These are phyloP conservation scores for Mystacornis crossleyi DNA, from an alignment of 2,113 vertebrate genomes.

Conservation along the genomic window DNA sequence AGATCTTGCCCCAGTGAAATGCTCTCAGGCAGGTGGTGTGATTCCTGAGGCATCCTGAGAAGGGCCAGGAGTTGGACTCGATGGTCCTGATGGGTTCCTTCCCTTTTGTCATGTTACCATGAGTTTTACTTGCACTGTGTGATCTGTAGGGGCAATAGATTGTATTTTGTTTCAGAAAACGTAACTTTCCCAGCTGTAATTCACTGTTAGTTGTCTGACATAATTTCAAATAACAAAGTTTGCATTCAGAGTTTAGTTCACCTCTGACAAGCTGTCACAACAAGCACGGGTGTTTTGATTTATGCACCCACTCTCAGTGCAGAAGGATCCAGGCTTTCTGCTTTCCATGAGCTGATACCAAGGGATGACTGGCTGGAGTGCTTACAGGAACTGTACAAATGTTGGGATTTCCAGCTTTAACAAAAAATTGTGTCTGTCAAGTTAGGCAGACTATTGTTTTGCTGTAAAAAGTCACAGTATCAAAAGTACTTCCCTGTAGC, in stretches of 20 bases:
- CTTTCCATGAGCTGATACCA: not conserved
- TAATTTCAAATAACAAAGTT: not conserved
- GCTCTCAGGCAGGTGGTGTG: not conserved
- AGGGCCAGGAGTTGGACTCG: not conserved
- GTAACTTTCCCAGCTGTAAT: not conserved
- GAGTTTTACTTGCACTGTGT: not conserved
- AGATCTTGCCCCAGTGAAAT: not conserved
- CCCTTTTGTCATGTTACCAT: not conserved
- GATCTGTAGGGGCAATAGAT: not conserved
- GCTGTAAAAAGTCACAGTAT: not conserved
- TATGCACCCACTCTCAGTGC: not conserved
- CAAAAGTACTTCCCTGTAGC: not conserved
- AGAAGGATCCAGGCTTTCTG: not conserved
- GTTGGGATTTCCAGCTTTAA: not conserved
- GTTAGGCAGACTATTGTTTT: not conserved
- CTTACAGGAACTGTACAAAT: not conserved
- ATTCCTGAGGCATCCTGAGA: not conserved
- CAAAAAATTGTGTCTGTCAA: not conserved
- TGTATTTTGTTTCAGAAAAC: not conserved
- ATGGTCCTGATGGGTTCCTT: not conserved
- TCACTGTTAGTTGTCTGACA: not conserved
- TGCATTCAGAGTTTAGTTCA: not conserved
- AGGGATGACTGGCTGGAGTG: not conserved
- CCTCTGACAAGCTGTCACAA: not conserved
- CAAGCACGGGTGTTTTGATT: not conserved